Conservation (phyloP, 2,797 vertebrate genomes). For the Lepilemur septentrionalis region DNA sequence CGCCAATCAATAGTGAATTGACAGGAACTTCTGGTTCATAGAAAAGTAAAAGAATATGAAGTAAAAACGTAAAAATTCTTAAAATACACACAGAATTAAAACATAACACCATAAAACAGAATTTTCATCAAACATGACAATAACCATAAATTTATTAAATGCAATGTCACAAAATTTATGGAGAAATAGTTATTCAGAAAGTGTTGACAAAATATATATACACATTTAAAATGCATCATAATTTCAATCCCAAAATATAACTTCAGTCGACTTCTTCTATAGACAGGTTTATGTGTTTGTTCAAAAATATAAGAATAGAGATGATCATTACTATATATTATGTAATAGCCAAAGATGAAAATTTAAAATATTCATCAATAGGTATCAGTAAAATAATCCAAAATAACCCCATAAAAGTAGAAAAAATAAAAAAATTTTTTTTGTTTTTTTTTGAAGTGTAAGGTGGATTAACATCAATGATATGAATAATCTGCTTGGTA, state of each 20-base stretch:
- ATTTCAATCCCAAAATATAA: background rate
- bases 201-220: background rate
- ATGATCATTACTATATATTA: background rate
- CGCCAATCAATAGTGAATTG: background rate
- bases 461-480: background rate
- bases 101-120: background rate
- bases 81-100: background rate
- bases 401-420: background rate
- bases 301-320: background rate
- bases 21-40: background rate
- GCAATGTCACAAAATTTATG: background rate
- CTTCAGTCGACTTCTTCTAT: background rate
- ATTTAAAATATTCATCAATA: background rate
- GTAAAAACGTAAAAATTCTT: background rate
- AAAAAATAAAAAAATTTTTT: background rate
- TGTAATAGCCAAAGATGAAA: background rate
- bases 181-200: background rate
- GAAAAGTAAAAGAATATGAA: background rate
- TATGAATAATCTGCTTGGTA: background rate
- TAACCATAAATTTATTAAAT: background rate
- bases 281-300: background rate
- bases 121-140: background rate
- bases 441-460: background rate
- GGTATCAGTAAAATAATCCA: background rate
- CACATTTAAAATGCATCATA: background rate